phyloP scores from a whole-genome alignment of 2,888 invertebrate genomes.

The Hesperia comma region DNA sequence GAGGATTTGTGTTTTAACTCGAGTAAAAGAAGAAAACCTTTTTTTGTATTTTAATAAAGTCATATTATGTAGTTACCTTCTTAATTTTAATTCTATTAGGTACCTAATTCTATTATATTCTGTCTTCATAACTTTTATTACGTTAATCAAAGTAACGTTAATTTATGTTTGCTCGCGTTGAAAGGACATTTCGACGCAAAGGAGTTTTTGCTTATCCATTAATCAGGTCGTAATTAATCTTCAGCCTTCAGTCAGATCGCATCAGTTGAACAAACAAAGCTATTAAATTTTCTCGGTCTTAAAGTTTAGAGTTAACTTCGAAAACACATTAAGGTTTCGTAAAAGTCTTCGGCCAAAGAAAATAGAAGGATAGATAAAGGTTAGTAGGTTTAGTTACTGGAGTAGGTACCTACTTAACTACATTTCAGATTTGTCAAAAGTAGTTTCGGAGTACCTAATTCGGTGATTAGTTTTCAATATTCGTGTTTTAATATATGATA shows the following conservation, averaged over 20 bases:
- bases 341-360: too few relatives aligned
- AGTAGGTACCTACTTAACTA: too few relatives aligned
- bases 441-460: too few relatives aligned
- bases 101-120: neutral
- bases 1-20: too few relatives aligned
- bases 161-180: neutral
- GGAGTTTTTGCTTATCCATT: conserved; percentile 22
- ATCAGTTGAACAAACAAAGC: conserved; percentile 29
- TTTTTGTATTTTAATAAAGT: neutral
- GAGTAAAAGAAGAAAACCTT: too few relatives aligned
- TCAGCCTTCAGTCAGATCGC: conserved; percentile 19
- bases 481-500: too few relatives aligned
- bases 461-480: too few relatives aligned
- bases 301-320: conserved; percentile 6
- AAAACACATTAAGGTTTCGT: neutral
- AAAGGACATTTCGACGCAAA: conserved; percentile 6
- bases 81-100: neutral
- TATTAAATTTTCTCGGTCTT: conserved; percentile 9
- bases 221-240: conserved; percentile 29
- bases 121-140: neutral
- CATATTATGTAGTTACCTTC: too few relatives aligned
- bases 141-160: neutral
- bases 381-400: too few relatives aligned
- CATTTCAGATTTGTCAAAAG: too few relatives aligned
- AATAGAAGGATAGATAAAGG: too few relatives aligned